Base-by-base conservation (phyloP, 2,113 vertebrate genomes). In the Sitta europaea region DNA sequence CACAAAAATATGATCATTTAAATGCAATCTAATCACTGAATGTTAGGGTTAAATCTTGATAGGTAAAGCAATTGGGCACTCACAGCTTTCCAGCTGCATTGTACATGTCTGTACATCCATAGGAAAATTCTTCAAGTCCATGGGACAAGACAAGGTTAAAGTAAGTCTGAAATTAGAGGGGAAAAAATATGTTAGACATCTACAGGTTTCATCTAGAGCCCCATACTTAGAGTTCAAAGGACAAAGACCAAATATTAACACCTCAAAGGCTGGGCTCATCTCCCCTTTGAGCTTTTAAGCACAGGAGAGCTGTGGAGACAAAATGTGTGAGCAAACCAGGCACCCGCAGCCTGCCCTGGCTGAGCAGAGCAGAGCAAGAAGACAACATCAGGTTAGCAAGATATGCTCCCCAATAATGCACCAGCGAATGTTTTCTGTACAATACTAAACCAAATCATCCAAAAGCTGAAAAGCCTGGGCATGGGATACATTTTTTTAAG, bases 41-140 rank as follows among this genome's bases (percentile, higher is more conserved):
- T 28, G 4, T 27, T 33, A 73, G 2, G 4, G 13, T 66, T 71
- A 88, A 93, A 66, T 42, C 22, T 27, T 4, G 2, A n/a, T 25
- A 71, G 14, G 36, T 77, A 74, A 90, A 65, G 6, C 31, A 83
- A 43, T 2, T 54, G 38, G 55, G 86, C 48, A 97, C 99, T 98
- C 97, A 99, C 99, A 99, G 88, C 99, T 99, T 86, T 99, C 99
- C 87, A 99, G 98, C 90, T 99, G 99, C 99, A 99, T 99, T 5
- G 99, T 99, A 78, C 99, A 99, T 6, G 99, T 99, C 96, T 99
- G 99, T 28, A 99, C 98, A 82, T 99, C 99, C 99, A 99, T 99
- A 10, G 99, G 99, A 96, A 99, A 99, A 97, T 99, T 99, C 98
- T 99, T 99, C 96, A 99, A 97, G 95, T 99, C 99, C 99, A 99